Conservation (phyloP, 2,888 invertebrate genomes). For the Creontiades dilutus region DNA sequence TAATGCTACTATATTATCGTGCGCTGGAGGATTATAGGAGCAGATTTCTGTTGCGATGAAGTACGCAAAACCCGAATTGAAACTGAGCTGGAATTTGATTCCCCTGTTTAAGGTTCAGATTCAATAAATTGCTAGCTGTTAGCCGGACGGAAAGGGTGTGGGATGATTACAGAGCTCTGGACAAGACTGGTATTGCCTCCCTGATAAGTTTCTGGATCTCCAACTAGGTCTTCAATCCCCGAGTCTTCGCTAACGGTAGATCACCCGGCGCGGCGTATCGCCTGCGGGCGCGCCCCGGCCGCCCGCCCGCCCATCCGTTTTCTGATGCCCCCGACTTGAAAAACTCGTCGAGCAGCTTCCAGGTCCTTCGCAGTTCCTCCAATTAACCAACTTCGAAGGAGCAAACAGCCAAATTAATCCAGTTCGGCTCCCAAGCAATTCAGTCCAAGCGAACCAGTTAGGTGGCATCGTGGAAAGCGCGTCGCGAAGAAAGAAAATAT, state of each 20-base stretch:
- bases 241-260: slow-evolving; percentile 31
- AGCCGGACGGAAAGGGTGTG: not conserved
- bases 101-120: no score
- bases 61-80: no score
- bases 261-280: not conserved
- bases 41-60: no score
- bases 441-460: not conserved
- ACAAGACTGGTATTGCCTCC: not conserved
- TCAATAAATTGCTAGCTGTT: no score
- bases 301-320: not conserved
- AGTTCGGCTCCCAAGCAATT: slow-evolving; percentile 26
- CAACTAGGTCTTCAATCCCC: not conserved
- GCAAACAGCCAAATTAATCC: slow-evolving; percentile 52
- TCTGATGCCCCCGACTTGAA: slow-evolving; percentile 9
- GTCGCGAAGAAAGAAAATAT: not conserved
- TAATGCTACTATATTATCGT: no score
- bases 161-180: not conserved
- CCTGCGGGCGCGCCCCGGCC: slow-evolving; percentile 22
- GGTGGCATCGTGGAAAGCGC: slow-evolving; percentile 25
- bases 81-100: no score
- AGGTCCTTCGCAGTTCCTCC: slow-evolving; percentile 43
- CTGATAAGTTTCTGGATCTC: slow-evolving; percentile 2
- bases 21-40: no score
- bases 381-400: slow-evolving; percentile 48
- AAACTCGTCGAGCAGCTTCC: slow-evolving; percentile 52